These are phyloP conservation scores for Amyelois transitella DNA, from an alignment of 1,140 invertebrate species.

Conservation along the genomic window DNA sequence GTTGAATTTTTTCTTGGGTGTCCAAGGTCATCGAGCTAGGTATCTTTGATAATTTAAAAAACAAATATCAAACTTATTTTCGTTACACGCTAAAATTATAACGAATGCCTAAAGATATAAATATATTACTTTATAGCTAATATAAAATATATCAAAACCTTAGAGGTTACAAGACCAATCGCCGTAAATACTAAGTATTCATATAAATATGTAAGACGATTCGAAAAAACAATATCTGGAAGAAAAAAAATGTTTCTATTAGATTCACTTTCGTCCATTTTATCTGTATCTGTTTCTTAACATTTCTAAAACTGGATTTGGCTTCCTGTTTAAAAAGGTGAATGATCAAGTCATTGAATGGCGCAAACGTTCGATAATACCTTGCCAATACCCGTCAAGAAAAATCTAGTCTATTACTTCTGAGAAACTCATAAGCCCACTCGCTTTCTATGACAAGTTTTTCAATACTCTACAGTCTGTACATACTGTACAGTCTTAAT, in stretches of 20 bases:
- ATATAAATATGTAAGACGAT: too few relatives aligned
- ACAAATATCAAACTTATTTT: background rate
- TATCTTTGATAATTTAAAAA: background rate
- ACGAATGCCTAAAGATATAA: background rate
- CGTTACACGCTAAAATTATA: background rate
- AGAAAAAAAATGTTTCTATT: too few relatives aligned
- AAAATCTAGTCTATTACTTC: conserved; percentile 1
- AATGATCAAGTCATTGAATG: background rate
- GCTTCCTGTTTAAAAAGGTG: background rate
- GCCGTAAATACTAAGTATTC: too few relatives aligned
- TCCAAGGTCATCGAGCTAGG: too few relatives aligned
- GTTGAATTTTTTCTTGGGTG: too few relatives aligned
- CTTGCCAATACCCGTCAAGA: background rate
- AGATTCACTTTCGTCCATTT: too few relatives aligned
- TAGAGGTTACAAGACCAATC: too few relatives aligned
- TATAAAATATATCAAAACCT: too few relatives aligned
- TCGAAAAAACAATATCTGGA: too few relatives aligned
- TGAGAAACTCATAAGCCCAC: background rate
- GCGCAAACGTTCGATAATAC: background rate
- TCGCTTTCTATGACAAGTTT: conserved; percentile 1
- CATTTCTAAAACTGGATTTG: background rate
- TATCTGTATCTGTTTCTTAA: background rate
- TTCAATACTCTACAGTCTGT: background rate
- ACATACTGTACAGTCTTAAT: background rate
- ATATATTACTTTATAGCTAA: too few relatives aligned